phyloP scores from a whole-genome alignment of 2,113 vertebrate genomes.

The Antechinus flavipes region DNA sequence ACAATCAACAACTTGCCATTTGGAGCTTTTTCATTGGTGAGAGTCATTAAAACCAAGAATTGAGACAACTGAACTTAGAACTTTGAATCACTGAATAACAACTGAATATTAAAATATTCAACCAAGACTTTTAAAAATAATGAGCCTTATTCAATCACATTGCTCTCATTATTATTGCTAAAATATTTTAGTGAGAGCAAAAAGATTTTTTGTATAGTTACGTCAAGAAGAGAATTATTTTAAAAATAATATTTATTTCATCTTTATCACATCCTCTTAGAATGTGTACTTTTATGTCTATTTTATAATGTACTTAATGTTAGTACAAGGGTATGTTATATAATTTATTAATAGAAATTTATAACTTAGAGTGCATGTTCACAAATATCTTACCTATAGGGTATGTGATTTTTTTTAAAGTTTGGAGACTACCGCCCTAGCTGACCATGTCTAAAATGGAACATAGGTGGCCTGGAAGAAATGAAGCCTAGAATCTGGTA shows the following conservation, averaged over 20 bases:
- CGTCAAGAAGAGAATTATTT: not conserved
- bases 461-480: not conserved
- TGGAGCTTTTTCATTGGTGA: not conserved
- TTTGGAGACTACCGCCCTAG: not conserved
- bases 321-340: not conserved
- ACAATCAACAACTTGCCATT: not conserved
- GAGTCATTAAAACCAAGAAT: not conserved
- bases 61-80: not conserved
- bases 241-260: not conserved
- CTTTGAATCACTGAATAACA: not conserved
- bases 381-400: not conserved
- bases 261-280: not conserved
- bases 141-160: not conserved
- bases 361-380: not conserved
- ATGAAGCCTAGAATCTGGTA: not conserved
- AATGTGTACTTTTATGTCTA: not conserved
- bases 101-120: not conserved
- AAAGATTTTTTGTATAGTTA: not conserved
- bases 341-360: not conserved
- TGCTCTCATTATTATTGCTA: not conserved
- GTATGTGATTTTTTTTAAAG: not conserved
- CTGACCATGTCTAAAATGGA: not conserved
- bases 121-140: not conserved
- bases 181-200: not conserved
- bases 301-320: not conserved